These are phyloP conservation scores for Lithophane leautieri DNA, from an alignment of 2,888 invertebrate genomes.

Conservation along the genomic window DNA sequence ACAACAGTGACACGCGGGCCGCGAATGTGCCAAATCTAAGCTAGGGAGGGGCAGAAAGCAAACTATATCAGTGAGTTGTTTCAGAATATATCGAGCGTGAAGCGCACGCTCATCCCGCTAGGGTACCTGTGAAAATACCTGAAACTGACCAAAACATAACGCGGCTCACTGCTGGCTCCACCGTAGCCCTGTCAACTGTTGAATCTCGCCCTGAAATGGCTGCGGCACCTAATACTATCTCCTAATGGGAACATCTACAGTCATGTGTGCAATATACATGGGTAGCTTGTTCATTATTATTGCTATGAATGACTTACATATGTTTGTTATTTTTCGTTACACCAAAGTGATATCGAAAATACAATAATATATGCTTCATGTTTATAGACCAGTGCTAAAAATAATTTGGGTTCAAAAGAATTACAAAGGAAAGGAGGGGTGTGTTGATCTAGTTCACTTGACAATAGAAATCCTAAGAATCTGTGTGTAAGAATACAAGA, in stretches of 20 bases:
- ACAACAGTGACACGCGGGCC: slow-evolving; percentile 91
- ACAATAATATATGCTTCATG: slow-evolving; percentile 61
- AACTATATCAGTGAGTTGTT: slow-evolving; percentile 90
- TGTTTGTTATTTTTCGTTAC: slow-evolving; percentile 56
- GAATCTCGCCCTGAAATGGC: slow-evolving; percentile 89
- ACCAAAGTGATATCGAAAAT: slow-evolving; percentile 61
- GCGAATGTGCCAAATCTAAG: slow-evolving; percentile 91
- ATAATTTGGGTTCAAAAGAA: slow-evolving; percentile 51
- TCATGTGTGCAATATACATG: slow-evolving; percentile 59
- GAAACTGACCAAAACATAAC: slow-evolving; percentile 88
- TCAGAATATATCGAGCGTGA: slow-evolving; percentile 84
- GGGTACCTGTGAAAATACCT: slow-evolving; percentile 89
- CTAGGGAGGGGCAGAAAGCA: slow-evolving; percentile 91
- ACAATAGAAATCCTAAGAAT: slow-evolving; percentile 64
- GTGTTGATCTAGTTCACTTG: slow-evolving; percentile 58
- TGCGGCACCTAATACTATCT: slow-evolving; percentile 80
- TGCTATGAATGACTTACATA: slow-evolving; percentile 66
- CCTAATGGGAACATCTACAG: slow-evolving; percentile 80
- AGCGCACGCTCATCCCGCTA: slow-evolving; percentile 84
- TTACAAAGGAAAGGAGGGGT: slow-evolving; percentile 60
- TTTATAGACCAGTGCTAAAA: slow-evolving; percentile 62
- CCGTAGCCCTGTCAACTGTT: slow-evolving; percentile 90
- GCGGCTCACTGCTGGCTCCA: slow-evolving; percentile 88
- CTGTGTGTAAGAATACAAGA: slow-evolving; percentile 68
- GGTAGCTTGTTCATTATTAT: slow-evolving; percentile 58